These are phyloP conservation scores for Leucoptera coffeella DNA, from an alignment of 2,888 invertebrate genomes.

Conservation along the genomic window DNA sequence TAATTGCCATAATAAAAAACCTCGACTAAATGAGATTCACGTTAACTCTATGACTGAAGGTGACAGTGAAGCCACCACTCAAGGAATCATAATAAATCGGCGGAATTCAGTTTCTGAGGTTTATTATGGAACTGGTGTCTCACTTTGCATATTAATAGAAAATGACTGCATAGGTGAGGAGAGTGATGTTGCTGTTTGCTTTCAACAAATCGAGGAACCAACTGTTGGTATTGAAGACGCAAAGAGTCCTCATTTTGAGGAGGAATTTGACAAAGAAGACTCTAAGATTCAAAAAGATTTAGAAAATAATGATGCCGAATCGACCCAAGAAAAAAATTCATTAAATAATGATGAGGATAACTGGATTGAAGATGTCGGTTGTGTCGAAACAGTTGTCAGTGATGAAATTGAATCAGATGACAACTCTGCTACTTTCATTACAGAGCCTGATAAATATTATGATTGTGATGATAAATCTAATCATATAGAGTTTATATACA, in stretches of 20 bases:
- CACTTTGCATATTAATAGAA: constrained; percentile 37
- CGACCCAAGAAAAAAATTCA: not conserved
- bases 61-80: too few species aligned
- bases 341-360: constrained; percentile 12
- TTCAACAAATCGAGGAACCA: constrained; percentile 9
- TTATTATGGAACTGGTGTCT: constrained; percentile 29
- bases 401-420: constrained; percentile 14
- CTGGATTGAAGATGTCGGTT: constrained; percentile 41
- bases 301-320: not conserved
- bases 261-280: not conserved
- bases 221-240: constrained; percentile 9
- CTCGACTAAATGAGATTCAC: too few species aligned
- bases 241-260: constrained; percentile 6
- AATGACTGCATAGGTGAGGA: constrained; percentile 19
- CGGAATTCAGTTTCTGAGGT: constrained; percentile 33
- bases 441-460: too few species aligned
- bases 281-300: constrained; percentile 3
- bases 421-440: not conserved
- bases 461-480: too few species aligned
- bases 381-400: constrained; percentile 37
- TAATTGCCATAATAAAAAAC: too few species aligned
- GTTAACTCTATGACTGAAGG: too few species aligned
- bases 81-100: too few species aligned
- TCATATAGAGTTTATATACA: too few species aligned
- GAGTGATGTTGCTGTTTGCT: not conserved